A percentile compares a stretch with the other conserved stretches of the same genome.
Evolutionary conservation across 2,888 invertebrate species (phyloP).

Genomic region (Drosophila nigricruria): DNA sequence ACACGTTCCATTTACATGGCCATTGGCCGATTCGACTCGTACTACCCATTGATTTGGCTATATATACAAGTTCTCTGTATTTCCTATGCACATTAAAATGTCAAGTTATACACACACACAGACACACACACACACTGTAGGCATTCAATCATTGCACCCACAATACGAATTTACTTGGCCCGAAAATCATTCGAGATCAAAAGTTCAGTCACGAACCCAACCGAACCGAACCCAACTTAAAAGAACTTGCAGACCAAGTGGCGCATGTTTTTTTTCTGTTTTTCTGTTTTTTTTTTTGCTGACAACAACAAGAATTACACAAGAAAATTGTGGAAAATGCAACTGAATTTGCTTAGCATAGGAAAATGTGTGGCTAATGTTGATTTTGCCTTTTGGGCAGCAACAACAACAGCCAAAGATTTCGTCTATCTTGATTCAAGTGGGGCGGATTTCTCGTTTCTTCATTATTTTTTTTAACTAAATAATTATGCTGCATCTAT

Average conservation of each 20-base stretch:
- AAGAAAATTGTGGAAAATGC: conserved; percentile 41
- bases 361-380: conserved; percentile 37
- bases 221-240: conserved; percentile 40
- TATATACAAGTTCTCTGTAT: conserved; percentile 15
- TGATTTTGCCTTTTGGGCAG: conserved; percentile 28
- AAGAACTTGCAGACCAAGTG: conserved; percentile 53
- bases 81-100: conserved; percentile 75
- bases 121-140: conserved; percentile 24
- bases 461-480: conserved; percentile 1
- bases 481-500: conserved; percentile 10
- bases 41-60: conserved; percentile 26
- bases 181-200: conserved; percentile 69
- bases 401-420: background rate
- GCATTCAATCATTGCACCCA: conserved; percentile 77
- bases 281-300: conserved; percentile 3
- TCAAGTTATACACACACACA: conserved; percentile 64
- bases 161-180: conserved; percentile 49
- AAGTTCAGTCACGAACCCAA: conserved; percentile 74
- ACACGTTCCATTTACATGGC: conserved; percentile 79
- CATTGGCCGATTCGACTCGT: conserved; percentile 55
- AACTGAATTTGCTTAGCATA: conserved; percentile 31
- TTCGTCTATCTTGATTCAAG: conserved; percentile 10
- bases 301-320: conserved; percentile 23
- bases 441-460: background rate
- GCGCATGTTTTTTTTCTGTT: conserved; percentile 53